These are phyloP conservation scores for Phorcus lineatus DNA, from an alignment of 2,888 invertebrate species.

Conservation along the genomic window DNA sequence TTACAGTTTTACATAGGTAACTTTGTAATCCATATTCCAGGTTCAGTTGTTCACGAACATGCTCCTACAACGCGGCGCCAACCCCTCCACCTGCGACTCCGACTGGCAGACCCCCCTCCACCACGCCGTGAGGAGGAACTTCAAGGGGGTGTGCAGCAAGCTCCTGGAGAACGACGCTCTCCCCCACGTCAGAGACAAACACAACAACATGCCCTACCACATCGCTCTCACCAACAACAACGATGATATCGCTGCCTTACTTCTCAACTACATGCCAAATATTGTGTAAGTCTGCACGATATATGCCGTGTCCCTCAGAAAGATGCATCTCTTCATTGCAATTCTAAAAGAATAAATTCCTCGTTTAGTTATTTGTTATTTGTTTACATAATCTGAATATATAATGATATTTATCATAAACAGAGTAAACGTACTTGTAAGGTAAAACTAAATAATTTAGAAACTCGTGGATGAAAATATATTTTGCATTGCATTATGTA, in stretches of 20 bases:
- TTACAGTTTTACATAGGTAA: too few relatives aligned
- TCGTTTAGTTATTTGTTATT: too few relatives aligned
- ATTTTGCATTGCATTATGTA: too few relatives aligned
- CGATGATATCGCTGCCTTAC: slow-evolving; percentile 60
- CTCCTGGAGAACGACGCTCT: slow-evolving; percentile 63
- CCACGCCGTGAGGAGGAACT: slow-evolving; percentile 56
- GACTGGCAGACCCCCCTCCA: slow-evolving; percentile 61
- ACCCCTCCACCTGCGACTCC: slow-evolving; percentile 51
- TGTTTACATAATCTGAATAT: too few relatives aligned
- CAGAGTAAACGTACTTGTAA: too few relatives aligned
- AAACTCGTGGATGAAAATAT: too few relatives aligned
- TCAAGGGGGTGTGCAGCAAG: slow-evolving; percentile 59
- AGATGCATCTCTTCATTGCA: too few relatives aligned
- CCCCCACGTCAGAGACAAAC: slow-evolving; percentile 54
- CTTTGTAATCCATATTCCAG: slow-evolving; percentile 36
- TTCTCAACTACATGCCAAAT: slow-evolving; percentile 61
- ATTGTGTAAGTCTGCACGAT: slow-evolving; percentile 46
- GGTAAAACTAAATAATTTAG: too few relatives aligned
- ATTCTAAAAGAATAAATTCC: too few relatives aligned
- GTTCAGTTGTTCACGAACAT: slow-evolving; percentile 57
- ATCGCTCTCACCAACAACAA: slow-evolving; percentile 57
- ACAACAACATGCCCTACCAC: slow-evolving; percentile 51
- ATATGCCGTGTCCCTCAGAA: too few relatives aligned
- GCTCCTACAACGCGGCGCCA: slow-evolving; percentile 62
- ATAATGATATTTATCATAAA: too few relatives aligned